Conservation (phyloP, 2,113 vertebrate genomes). For the Salvelinus namaycush region DNA sequence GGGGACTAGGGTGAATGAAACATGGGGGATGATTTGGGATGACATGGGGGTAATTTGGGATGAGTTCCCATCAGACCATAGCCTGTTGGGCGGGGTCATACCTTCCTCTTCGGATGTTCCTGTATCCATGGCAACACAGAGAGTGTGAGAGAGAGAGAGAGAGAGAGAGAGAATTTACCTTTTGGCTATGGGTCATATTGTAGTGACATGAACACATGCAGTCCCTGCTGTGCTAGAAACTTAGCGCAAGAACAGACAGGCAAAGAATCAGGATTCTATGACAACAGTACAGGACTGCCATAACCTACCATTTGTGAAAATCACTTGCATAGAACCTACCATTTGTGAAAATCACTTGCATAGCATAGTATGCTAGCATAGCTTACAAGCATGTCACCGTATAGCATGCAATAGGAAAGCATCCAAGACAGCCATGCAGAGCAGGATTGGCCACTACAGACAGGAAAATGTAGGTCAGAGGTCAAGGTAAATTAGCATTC, state of each 20-base stretch:
- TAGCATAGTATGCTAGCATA: neutral
- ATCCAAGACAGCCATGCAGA: conserved; percentile 17
- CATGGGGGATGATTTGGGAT: neutral
- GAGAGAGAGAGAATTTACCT: neutral
- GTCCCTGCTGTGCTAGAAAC: neutral
- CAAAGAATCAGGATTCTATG: neutral
- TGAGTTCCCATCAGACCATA: too few relatives aligned
- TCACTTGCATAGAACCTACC: neutral
- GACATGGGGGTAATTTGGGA: neutral
- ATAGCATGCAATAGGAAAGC: neutral
- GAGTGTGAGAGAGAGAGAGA: conserved; percentile 20
- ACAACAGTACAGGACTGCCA: neutral
- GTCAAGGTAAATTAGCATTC: neutral
- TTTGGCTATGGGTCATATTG: neutral
- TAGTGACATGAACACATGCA: conserved; percentile 27
- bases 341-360: neutral
- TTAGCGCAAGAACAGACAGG: neutral
- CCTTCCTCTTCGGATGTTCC: conserved; percentile 98
- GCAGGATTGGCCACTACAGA: conserved; percentile 1
- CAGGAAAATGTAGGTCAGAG: conserved; percentile 1
- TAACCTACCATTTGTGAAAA: neutral
- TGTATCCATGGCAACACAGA: conserved; percentile 52
- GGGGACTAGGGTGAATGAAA: too few relatives aligned
- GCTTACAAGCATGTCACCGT: neutral
- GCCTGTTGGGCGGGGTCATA: conserved; percentile 81